Base-by-base conservation (phyloP, 92 coral and sea anemone species). In the Metridium senile region DNA sequence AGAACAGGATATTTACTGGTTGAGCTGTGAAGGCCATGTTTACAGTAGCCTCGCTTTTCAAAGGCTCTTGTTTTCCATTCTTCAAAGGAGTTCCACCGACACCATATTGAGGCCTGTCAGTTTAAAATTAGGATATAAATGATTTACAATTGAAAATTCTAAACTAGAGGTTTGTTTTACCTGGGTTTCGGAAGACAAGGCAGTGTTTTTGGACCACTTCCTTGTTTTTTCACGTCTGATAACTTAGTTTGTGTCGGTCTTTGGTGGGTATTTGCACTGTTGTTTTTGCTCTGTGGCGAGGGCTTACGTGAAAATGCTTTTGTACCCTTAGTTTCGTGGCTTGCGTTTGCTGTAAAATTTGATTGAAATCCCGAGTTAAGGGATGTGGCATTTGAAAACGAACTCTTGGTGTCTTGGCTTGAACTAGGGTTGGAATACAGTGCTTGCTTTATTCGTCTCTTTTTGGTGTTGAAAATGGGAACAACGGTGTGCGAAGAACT, bases 391-490 rank as follows among this genome's bases (percentile, higher is more conserved):
- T 9, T 39, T 33, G 78, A 73, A 73, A 58, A 73, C 33, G 78
- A 73, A 39, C 56, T 25, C 71, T 75, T 63, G 61, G 46, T 79
- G 76, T 28, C 39, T 32, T 35, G 79, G 2, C 43, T 26, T 52
- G 49, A 76, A 75, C 78, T 80, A 28, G 97, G 97, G 68, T 82
- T 89, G 45, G 97, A 93, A 33, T 89, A 91, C 73, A 91, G 70
- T 29, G 93, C 97, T 80, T 91, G 93, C 43, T 88, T 90, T n/a
- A 89, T 58, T 52, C 93, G 81, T 74, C 88, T 89, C 83, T 82
- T 91, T 62, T 89, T 91, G 87, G 85, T 88, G 21, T 86, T 83
- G 71, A 91, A 91, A 58, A 91, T 91, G 47, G 97, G 97, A 79
- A 91, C 90, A 26, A 89, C 73, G 22, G 82, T 26, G 27, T 72